These are phyloP conservation scores for Phoebastria nigripes DNA, from an alignment of 2,797 vertebrate genomes.

Conservation along the genomic window DNA sequence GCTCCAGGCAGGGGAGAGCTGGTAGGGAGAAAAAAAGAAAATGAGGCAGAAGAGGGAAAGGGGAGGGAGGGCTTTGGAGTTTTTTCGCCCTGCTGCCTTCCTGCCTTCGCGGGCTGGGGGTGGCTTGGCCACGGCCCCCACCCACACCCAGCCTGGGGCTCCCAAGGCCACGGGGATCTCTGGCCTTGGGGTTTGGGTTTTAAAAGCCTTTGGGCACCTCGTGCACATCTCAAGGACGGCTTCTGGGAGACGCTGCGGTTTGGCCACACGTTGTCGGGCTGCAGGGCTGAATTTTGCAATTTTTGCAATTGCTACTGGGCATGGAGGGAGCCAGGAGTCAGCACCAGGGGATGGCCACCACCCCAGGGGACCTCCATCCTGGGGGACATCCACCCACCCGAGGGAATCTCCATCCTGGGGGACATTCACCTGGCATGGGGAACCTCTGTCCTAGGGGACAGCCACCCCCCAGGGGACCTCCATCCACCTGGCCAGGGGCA, in stretches of 20 bases:
- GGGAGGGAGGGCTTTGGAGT: neutral
- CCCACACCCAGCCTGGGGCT: neutral
- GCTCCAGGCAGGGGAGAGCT: neutral
- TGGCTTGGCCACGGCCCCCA: neutral
- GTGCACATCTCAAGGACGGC: neutral
- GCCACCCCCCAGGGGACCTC: neutral
- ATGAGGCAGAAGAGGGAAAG: neutral
- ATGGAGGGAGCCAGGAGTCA: neutral
- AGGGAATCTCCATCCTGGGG: neutral
- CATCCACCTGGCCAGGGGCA: neutral
- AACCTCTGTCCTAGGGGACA: neutral
- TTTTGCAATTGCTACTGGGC: neutral
- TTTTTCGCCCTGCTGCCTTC: rapidly evolving
- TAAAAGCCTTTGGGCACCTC: neutral
- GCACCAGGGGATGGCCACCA: rapidly evolving
- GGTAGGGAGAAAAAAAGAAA: neutral
- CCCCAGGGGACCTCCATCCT: neutral
- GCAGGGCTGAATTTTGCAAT: neutral
- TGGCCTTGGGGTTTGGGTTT: neutral
- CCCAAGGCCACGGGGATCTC: neutral
- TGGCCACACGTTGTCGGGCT: rapidly evolving
- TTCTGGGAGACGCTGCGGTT: neutral
- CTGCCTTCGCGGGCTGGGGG: rapidly evolving
- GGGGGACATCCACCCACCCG: rapidly evolving
- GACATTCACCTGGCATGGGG: neutral